Base-by-base conservation (phyloP, 2,113 vertebrate species). In the Tamias sibiricus region DNA sequence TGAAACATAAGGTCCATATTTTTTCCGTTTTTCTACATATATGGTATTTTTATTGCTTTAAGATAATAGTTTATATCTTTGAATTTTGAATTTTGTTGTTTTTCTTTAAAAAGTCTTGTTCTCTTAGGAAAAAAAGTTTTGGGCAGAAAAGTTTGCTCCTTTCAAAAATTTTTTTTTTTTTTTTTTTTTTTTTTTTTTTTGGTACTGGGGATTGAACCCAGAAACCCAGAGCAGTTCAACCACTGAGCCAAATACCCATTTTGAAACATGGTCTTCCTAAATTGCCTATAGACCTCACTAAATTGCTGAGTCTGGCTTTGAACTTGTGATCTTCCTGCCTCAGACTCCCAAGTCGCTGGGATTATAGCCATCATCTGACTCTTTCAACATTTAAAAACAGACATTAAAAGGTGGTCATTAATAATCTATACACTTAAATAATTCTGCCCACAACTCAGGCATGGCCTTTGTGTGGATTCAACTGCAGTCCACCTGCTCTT, bases 81-180 rank as follows among this genome's bases (percentile, higher is more conserved):
- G 17, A 79, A 6, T 57, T 6, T 24, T 75, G 26, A 74, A 28
- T 19, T 74, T 86, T 86, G 0, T 72, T 90, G 32, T 91, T 47
- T 94, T 81, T 26, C 22, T 68, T 57, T 68, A 75, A n/a, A 66
- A 19, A n/a, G 11, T 81, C 26, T 71, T 40, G 14, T 8, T 83
- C 92, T 95, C 14, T 54, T 62, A n/a, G n/a, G n/a, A n/a, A n/a
- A n/a, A n/a, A n/a, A 83, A 37, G n/a, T 82, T 88, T 49, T 47
- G 88, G 49, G 35, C 19, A 59, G n/a, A 6, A 8, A n/a, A 22
- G 54, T 22, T 11, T 62, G 9, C 24, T 28, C 6, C 6, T 82
- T 81, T 88, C 6, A 91, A 52, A 12, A 80, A 10, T 86, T 64
- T 66, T n/a, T 64, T 11, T 11, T 28, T 11, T 64, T 64, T 64